Percentiles rank a stretch among this genome's conserved stretches.
phyloP scores from a whole-genome alignment of 2,888 invertebrate species.

The Rhyacophila evoluta region DNA sequence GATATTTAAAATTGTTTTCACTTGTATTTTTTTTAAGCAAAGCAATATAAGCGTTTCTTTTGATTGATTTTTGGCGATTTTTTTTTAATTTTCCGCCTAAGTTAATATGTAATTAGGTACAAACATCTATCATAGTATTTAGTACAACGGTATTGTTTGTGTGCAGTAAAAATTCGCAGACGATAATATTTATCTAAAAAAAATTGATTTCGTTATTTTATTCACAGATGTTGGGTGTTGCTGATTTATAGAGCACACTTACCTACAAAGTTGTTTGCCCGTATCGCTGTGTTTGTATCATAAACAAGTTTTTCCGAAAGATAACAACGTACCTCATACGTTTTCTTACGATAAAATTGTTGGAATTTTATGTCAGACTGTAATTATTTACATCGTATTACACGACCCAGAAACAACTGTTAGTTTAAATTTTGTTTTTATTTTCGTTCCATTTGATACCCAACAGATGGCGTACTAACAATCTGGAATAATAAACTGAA shows the following conservation, averaged over 20 bases:
- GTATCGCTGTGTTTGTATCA: constrained; percentile 8
- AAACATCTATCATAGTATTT: no score
- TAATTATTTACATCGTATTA: constrained; percentile 34
- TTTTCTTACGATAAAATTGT: constrained; percentile 33
- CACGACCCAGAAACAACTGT: constrained; percentile 42
- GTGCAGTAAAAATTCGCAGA: no score
- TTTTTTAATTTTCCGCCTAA: no score
- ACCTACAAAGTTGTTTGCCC: constrained; percentile 16
- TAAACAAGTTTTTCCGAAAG: constrained; percentile 33
- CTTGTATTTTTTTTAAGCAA: no score
- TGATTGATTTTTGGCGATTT: no score
- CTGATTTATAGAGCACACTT: constrained; percentile 2
- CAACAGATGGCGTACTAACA: constrained; percentile 38
- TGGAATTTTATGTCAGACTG: constrained; percentile 31
- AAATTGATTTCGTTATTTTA: background rate
- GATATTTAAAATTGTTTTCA: no score
- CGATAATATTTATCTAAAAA: no score
- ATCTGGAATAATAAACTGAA: background rate
- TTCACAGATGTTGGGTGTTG: background rate
- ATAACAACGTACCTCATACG: constrained; percentile 29
- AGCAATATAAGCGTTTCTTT: no score
- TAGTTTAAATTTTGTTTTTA: constrained; percentile 34
- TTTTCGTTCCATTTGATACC: constrained; percentile 35
- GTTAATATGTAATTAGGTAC: no score
- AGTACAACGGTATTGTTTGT: no score